Evolutionary conservation across 1,140 invertebrate genomes (phyloP).

Genomic region (Trialeurodes vaporariorum): DNA sequence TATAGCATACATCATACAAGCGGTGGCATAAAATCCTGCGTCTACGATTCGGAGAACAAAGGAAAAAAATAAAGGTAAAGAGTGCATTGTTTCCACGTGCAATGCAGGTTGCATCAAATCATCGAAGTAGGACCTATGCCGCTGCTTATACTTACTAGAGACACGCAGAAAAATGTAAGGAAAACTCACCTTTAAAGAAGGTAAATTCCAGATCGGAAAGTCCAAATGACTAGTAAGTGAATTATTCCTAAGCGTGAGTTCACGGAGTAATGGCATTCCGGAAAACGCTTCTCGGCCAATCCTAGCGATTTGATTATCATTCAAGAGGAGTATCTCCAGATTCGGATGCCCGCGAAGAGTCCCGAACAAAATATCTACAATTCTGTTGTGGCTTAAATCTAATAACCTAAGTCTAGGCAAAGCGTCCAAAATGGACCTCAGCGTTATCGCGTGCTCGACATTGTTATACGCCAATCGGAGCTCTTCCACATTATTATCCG

Average conservation of each 20-base stretch:
- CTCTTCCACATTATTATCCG: slow-evolving; percentile 53
- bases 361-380: slow-evolving; percentile 61
- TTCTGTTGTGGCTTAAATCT: slow-evolving; percentile 26
- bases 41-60: no score
- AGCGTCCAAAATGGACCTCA: slow-evolving; percentile 56
- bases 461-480: slow-evolving; percentile 61
- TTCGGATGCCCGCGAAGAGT: slow-evolving; percentile 60
- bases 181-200: slow-evolving; percentile 51
- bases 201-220: slow-evolving; percentile 66
- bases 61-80: no score
- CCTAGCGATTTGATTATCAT: slow-evolving; percentile 59
- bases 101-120: no score
- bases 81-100: no score
- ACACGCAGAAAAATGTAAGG: no score
- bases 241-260: slow-evolving; percentile 66
- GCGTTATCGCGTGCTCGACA: slow-evolving; percentile 54
- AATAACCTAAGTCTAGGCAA: slow-evolving; percentile 47
- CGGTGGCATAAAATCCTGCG: no score
- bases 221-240: slow-evolving; percentile 46
- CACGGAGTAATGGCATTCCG: slow-evolving; percentile 66
- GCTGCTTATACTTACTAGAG: no score
- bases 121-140: no score
- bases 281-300: slow-evolving; percentile 63
- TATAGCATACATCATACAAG: no score
- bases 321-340: slow-evolving; percentile 64